Conservation (phyloP, 2,797 vertebrate genomes). For the Argentina silus region DNA sequence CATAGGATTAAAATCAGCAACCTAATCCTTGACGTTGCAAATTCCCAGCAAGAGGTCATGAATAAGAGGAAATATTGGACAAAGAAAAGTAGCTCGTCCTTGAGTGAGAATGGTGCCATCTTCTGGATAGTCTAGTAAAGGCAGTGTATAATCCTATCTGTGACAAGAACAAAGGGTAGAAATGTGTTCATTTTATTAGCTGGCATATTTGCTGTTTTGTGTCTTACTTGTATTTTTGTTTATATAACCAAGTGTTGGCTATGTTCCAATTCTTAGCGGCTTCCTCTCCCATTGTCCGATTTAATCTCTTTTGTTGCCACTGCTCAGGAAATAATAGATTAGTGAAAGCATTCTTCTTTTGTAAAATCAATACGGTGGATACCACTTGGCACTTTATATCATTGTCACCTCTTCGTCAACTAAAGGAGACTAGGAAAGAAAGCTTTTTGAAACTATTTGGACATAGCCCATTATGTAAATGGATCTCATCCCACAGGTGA, state of each 20-base stretch:
- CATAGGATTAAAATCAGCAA: conserved; percentile 55
- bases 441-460: neutral
- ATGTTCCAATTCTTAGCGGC: neutral
- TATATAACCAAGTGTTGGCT: neutral
- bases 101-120: conserved; percentile 16
- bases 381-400: neutral
- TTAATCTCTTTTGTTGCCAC: neutral
- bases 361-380: neutral
- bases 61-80: neutral
- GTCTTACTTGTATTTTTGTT: neutral
- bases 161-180: neutral
- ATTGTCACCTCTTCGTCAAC: neutral
- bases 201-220: neutral
- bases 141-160: neutral
- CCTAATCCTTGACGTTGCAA: conserved; percentile 34
- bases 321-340: neutral
- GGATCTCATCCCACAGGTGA: conserved; percentile 81
- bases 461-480: neutral
- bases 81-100: conserved; percentile 10
- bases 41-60: conserved; percentile 23
- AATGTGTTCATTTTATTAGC: neutral
- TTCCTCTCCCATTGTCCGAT: neutral
- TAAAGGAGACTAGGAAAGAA: neutral
- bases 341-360: neutral
- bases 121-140: conserved; percentile 32